Conservation (phyloP, 2,113 vertebrate species). For the Heptranchias perlo region DNA sequence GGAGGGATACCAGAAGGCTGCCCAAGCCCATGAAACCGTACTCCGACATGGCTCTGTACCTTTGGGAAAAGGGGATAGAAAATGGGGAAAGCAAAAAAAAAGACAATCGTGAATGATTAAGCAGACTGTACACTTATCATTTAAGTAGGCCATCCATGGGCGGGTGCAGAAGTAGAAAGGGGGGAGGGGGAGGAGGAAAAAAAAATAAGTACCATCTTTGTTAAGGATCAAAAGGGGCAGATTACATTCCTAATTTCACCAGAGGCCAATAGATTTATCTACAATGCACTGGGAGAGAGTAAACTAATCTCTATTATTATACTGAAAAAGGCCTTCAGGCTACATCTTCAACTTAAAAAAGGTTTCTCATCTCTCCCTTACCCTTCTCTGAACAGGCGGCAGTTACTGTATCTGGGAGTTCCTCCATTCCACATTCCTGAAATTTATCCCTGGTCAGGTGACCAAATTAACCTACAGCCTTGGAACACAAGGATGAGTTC, state of each 20-base stretch:
- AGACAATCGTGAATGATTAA: neutral
- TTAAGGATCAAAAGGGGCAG: neutral
- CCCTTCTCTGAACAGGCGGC: neutral
- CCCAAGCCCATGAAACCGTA: neutral
- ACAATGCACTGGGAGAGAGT: neutral
- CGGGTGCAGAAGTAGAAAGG: neutral
- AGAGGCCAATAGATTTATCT: slow-evolving; percentile 1
- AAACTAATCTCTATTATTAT: slow-evolving; percentile 32
- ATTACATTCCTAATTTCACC: slow-evolving; percentile 31
- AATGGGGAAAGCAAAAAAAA: neutral
- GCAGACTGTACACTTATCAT: neutral
- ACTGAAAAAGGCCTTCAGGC: neutral
- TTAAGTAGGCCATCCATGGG: neutral
- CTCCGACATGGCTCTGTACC: neutral
- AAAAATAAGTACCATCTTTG: slow-evolving; percentile 6
- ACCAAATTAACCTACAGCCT: neutral
- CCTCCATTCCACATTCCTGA: neutral
- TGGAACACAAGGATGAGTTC: neutral
- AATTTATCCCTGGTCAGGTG: neutral
- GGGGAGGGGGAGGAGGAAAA: neutral
- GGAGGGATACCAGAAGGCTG: neutral
- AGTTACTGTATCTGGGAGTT: neutral
- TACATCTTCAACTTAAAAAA: neutral
- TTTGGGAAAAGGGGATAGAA: neutral
- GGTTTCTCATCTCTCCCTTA: neutral